Evolutionary conservation across 2,888 invertebrate genomes (phyloP), one percentile per base, ranked within the genome.

Genomic region (Drosophila kuntzei): DNA sequence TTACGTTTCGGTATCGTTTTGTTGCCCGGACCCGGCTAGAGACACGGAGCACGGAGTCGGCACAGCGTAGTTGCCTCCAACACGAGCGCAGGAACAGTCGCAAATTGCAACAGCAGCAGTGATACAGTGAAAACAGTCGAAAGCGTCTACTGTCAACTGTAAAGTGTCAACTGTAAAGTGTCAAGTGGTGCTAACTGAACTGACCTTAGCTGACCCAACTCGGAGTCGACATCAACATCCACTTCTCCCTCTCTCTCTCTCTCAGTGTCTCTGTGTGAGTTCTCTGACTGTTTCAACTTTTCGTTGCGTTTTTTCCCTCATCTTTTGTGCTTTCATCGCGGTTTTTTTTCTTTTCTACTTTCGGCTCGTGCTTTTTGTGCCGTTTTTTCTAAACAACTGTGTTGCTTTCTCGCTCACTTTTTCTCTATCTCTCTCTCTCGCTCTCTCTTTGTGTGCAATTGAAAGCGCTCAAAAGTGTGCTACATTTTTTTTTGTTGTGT

Each of bases 331-430:
- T 18, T 29, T 20, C 46, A 41, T 18, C 59, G 55, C 64, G 36
- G 20, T 37, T 43, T 59, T 53, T 67, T 51, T 47, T 51, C 46
- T 43, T 44, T 41, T 64, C 63, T 78, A 69, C 70, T 67, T 43
- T 65, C n/a, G 16, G 22, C 65, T 61, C 54, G 76, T 87, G 65
- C 86, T 77, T 88, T 79, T 82, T 88, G 83, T 83, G 88, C 83
- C 57, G 82, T 88, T 83, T 83, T 83, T 83, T 83, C 83, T 83
- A 83, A 83, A 83, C 83, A 82, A 55, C 53, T 60, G 62, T 41
- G 3, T 37, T 39, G 12, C 57, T 61, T 61, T 51, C 36, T 12
- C 9, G 29, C 22, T 46, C 25, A 16, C 46, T 7, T 62, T 47
- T 57, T 47, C 36, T 7, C 63, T 55, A 58, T 44, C 36, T 53